Base-by-base conservation (phyloP, 2,113 vertebrate genomes). In the Eonycteris spelaea region DNA sequence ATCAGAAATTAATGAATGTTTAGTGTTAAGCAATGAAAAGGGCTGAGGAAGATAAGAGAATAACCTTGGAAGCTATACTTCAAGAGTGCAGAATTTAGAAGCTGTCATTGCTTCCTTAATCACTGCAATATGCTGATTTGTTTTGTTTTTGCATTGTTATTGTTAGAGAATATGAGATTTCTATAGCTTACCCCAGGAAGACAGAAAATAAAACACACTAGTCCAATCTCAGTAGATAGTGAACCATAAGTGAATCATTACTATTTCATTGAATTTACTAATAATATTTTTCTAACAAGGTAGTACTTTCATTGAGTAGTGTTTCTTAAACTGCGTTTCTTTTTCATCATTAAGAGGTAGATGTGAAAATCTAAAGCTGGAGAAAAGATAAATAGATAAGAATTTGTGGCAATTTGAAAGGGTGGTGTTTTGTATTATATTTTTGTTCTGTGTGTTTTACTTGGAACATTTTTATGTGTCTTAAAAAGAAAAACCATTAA, bases 401-500 rank as follows among this genome's bases (percentile, higher is more conserved):
- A 33, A 68, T 85, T 57, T 11, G 28, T 68, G 70, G 16, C 43
- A 84, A 95, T 86, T 87, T 84, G 70, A 93, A 91, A 84, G 38
- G 35, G 22, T 45, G 21, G 26, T 86, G 26, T 57, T 90, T 61
- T 80, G 33, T 33, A 75, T 80, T 70, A 2, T 61, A 63, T 88
- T 92, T 95, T 45, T 94, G 16, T 75, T 74, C 35, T 70, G 1
- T 92, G 45, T 65, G 8, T 91, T 96, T 85, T 82, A 53, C 51
- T 79, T 84, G 18, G 24, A 30, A 90, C 10, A 68, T 74, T 77
- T 93, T 57, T 71, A 48, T 83, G 55, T 90, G 43, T 67, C 33
- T 63, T 93, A 74, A 90, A 92, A 88, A 59, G 22, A 90, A 94
- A 94, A 96, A 90, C 22, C 14, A 84, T 74, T 95, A 73, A 82